Evolutionary conservation across 1,140 invertebrate genomes (phyloP), one percentile per base, ranked within the genome.

Genomic region (Pogonomyrmex californicus): DNA sequence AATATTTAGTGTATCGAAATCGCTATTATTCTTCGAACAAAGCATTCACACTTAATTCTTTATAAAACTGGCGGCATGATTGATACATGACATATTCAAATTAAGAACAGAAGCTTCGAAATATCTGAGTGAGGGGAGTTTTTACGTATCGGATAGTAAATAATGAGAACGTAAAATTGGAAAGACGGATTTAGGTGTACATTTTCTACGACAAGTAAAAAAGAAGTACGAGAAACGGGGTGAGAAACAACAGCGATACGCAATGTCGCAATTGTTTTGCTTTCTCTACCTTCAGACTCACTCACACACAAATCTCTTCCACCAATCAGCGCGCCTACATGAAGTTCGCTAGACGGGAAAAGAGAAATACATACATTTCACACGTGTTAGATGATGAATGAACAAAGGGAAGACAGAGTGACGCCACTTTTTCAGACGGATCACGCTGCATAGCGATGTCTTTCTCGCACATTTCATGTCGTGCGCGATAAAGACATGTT

Each of bases 301-400:
- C 95, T 95, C 94, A 95, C 93, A 95, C 94, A 95, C 92, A 95
- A 94, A 95, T 93, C 90, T 95, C 92, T 95, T 95, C 96, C 96
- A 96, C 96, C 93, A 94, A 95, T 94, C 94, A 93, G 94, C 94
- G 93, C 93, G 94, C 94, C 96, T 97, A 97, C 96, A 97, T 96
- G 96, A 97, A 96, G 96, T 97, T 97, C 95, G 96, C 97, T 97
- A 96, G 93, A 96, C 92, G 94, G 86, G 93, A 92, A 92, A 95
- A 94, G 91, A 94, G 90, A 95, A 94, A 95, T 88, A 95, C 86
- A 94, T 87, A 95, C 92, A 94, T 82, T 79, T 92, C 87, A 95
- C 90, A 93, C 91, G 91, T 56, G 77, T 94, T 94, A 94, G 87
- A 94, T 88, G 71, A 88, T 86, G 77, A 86, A 87, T 73, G 76